Evolutionary conservation across 2,888 invertebrate genomes (phyloP), one percentile per base, ranked within the genome.

Genomic region (Hypselothyrea guttata): DNA sequence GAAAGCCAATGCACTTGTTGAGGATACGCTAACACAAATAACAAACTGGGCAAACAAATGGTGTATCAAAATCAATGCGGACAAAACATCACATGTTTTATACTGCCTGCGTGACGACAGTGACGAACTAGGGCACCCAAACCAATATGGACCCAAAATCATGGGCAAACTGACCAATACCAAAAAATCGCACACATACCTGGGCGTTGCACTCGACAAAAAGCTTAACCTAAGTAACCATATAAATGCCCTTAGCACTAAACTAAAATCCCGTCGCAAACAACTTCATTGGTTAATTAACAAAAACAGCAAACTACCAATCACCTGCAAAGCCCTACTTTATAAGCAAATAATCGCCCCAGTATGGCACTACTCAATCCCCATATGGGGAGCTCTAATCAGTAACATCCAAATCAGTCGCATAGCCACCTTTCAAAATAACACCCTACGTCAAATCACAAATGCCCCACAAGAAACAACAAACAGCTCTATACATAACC

Each of bases 311-410:
- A 46, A 46, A 34, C 45, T 46, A 8, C 22, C 45, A 2, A 11
- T 22, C 1, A 16, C 9, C 9, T 34, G 22, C 9, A 46, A 34
- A 27, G 22, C 45, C 0, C 33, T 46, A 0, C 12, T 46, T 0
- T 46, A 46, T n/a, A 46, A 46, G 9, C 45, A 46, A 13, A 3
- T 46, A 8, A 27, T 46, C 8, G 18, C 33, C 2, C 45, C 45
- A 1, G 9, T 46, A 1, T 34, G 45, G 45, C 34, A 40, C n/a
- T 40, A 40, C 11, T n/a, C 22, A 0, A 8, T 40, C 0, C 38
- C 38, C 4, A 18, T 40, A 8, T 40, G 38, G 38, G 38, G 38
- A 5, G 9, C 38, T 4, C n/a, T 40, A 0, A n/a, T 11, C 4
- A 40, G 18, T 18, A 7, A 40, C 3, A 22, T 18, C 1, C 18